Conservation (phyloP, 1,140 invertebrate genomes). For the Drosophila novamexicana region DNA sequence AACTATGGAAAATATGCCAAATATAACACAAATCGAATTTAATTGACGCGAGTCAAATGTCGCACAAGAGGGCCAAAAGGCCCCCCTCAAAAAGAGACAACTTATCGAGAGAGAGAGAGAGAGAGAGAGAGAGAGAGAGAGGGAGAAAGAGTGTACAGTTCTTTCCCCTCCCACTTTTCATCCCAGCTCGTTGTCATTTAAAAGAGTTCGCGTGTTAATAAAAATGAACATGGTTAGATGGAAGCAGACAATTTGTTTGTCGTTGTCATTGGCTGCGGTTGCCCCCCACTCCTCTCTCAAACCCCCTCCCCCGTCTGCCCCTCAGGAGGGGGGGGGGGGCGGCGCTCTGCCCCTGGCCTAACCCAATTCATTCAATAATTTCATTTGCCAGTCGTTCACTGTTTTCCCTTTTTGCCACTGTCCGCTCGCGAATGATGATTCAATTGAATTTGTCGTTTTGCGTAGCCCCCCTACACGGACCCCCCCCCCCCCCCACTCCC, state of each 20-base stretch:
- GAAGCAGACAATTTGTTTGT: slow-evolving; percentile 68
- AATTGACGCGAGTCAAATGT: slow-evolving; percentile 77
- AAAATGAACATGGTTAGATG: slow-evolving; percentile 42
- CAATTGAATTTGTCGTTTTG: slow-evolving; percentile 62
- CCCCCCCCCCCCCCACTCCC: not conserved
- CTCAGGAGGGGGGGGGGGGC: too few relatives aligned
- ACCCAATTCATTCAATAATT: slow-evolving; percentile 80
- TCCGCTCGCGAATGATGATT: slow-evolving; percentile 69
- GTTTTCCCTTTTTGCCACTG: slow-evolving; percentile 56
- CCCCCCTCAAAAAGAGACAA: slow-evolving; percentile 5
- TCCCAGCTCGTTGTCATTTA: slow-evolving; percentile 24
- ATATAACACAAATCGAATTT: slow-evolving; percentile 74
- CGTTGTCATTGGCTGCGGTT: slow-evolving; percentile 65
- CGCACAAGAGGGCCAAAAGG: slow-evolving; percentile 58
- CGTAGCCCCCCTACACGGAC: not conserved
- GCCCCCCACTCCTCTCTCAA: not conserved
- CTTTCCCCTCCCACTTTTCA: not conserved
- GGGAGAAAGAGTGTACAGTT: not conserved
- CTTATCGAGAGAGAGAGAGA: not conserved
- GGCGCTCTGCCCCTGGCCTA: slow-evolving; percentile 21
- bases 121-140: not conserved
- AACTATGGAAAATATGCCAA: slow-evolving; percentile 65
- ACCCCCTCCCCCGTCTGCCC: not conserved
- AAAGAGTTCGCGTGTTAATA: slow-evolving; percentile 60
- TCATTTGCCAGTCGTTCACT: slow-evolving; percentile 65